Evolutionary conservation across 2,888 invertebrate genomes (phyloP).

Genomic region (Lucinisca nassula): DNA sequence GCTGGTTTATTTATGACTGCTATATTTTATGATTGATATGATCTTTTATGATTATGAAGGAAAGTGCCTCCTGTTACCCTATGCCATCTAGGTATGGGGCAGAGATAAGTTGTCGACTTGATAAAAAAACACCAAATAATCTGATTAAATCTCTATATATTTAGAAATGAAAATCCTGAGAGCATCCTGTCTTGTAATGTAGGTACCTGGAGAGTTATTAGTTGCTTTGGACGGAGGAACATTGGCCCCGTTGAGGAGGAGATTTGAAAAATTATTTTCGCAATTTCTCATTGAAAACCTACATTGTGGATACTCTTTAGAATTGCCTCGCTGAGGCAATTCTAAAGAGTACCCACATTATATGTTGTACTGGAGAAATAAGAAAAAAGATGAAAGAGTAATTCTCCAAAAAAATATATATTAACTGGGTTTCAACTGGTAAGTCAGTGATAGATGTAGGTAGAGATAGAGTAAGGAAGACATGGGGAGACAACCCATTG

Average conservation of each 20-base stretch:
- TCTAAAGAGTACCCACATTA: too few relatives aligned
- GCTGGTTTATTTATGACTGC: neutral
- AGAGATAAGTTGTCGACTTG: slow-evolving; percentile 56
- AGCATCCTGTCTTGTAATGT: slow-evolving; percentile 51
- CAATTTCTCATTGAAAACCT: neutral
- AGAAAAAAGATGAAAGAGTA: neutral
- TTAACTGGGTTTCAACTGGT: slow-evolving; percentile 3
- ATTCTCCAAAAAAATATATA: neutral
- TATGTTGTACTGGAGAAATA: too few relatives aligned
- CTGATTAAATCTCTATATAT: slow-evolving; percentile 59
- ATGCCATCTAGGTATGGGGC: slow-evolving; percentile 63
- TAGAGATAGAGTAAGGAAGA: slow-evolving; percentile 29
- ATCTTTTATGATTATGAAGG: slow-evolving; percentile 60
- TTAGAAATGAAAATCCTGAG: slow-evolving; percentile 68
- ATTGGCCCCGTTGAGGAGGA: neutral
- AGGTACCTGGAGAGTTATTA: slow-evolving; percentile 65
- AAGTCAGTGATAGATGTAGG: slow-evolving; percentile 62
- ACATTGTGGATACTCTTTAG: too few relatives aligned
- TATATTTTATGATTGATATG: slow-evolving; percentile 11
- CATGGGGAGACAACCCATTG: slow-evolving; percentile 19
- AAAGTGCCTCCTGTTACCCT: slow-evolving; percentile 60
- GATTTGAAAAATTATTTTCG: neutral
- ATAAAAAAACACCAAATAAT: slow-evolving; percentile 64
- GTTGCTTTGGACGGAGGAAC: slow-evolving; percentile 41
- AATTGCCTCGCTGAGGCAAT: too few relatives aligned